These are phyloP conservation scores for Rhopalosiphum padi DNA, from an alignment of 1,140 invertebrate genomes.

Conservation along the genomic window DNA sequence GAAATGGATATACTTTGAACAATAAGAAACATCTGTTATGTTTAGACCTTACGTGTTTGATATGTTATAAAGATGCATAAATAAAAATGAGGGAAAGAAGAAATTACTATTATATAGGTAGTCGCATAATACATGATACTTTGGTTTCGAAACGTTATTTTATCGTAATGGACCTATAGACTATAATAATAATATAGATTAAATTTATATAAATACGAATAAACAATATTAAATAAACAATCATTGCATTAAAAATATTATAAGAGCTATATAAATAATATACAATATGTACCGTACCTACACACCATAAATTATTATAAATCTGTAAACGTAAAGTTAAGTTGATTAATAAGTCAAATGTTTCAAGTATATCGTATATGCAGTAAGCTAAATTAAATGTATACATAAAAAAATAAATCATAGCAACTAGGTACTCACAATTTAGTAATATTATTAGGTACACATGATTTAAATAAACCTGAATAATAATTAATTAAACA, in stretches of 20 bases:
- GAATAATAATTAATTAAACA: not conserved
- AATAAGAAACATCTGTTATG: slow-evolving; percentile 23
- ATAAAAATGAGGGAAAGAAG: not conserved
- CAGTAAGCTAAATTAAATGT: not conserved
- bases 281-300: not conserved
- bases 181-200: not conserved
- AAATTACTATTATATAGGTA: not conserved
- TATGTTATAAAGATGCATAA: not conserved
- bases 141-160: not conserved
- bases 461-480: not conserved
- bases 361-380: not conserved
- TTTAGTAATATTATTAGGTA: not conserved
- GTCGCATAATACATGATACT: not conserved
- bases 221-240: not conserved
- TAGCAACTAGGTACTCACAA: not conserved
- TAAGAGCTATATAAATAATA: not conserved
- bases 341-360: not conserved
- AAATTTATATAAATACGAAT: not conserved
- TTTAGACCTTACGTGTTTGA: not conserved
- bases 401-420: not conserved
- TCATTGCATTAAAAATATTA: not conserved
- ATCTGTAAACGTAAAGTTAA: not conserved
- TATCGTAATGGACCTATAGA: not conserved
- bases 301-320: slow-evolving; percentile 4
- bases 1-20: not conserved